phyloP scores from a whole-genome alignment of 30 jellyfish, hydroid and myxozoan genomes.

The Aurelia sp. region DNA sequence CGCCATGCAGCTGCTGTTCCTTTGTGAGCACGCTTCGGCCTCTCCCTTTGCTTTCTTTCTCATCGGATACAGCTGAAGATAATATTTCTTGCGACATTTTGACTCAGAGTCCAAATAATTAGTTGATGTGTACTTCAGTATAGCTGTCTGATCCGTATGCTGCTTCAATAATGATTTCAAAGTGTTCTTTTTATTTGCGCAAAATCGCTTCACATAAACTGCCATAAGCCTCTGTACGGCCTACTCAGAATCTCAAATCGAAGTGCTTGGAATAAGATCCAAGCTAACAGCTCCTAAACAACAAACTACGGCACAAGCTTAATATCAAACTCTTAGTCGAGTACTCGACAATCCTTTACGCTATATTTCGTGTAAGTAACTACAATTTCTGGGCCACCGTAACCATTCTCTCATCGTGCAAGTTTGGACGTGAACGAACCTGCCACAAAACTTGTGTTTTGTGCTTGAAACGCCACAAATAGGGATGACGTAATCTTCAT shows the following conservation, averaged over 20 bases:
- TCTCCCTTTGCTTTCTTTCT: conserved; percentile 1
- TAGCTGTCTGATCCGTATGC: not conserved
- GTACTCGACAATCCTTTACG: too few relatives aligned
- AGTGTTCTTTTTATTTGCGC: not conserved
- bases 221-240: conserved; percentile 26
- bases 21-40: not conserved
- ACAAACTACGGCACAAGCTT: too few relatives aligned
- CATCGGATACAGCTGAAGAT: conserved; percentile 21
- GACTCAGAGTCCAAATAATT: not conserved
- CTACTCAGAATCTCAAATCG: not conserved
- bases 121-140: conserved; percentile 13
- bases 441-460: too few relatives aligned
- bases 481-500: too few relatives aligned
- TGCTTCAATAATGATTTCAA: not conserved
- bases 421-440: too few relatives aligned
- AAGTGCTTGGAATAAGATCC: too few relatives aligned
- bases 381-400: too few relatives aligned
- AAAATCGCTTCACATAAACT: conserved; percentile 1
- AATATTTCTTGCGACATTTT: conserved; percentile 18
- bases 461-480: too few relatives aligned
- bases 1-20: conserved; percentile 38
- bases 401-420: too few relatives aligned
- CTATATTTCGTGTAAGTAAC: too few relatives aligned
- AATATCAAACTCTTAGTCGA: too few relatives aligned
- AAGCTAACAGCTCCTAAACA: too few relatives aligned